These are phyloP conservation scores for Ferrisia virgata DNA, from an alignment of 2,888 invertebrate species.

Conservation along the genomic window DNA sequence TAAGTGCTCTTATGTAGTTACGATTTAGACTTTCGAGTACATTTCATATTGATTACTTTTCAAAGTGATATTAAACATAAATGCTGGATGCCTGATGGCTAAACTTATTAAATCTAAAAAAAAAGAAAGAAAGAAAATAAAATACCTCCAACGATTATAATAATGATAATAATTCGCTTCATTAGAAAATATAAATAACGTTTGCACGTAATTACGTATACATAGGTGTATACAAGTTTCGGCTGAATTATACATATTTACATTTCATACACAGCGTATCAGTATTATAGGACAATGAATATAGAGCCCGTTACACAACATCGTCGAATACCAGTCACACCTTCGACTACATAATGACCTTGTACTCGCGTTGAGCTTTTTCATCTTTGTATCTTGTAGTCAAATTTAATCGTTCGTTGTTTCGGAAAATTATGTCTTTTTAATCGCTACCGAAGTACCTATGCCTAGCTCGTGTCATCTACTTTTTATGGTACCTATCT, in stretches of 20 bases:
- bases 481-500: background rate
- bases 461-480: background rate
- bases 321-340: slow-evolving; percentile 3
- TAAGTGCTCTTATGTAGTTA: too few species aligned
- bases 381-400: background rate
- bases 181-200: background rate
- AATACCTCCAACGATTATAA: background rate
- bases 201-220: too few species aligned
- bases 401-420: background rate
- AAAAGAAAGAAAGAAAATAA: background rate
- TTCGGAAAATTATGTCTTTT: slow-evolving; percentile 6
- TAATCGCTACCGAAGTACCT: background rate
- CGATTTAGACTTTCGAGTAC: too few species aligned
- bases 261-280: background rate
- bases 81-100: background rate
- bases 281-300: background rate
- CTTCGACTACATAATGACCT: background rate
- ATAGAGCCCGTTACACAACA: slow-evolving; percentile 4
- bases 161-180: background rate
- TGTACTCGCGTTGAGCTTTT: background rate
- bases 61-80: too few species aligned
- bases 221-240: background rate
- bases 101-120: background rate
- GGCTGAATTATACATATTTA: background rate
- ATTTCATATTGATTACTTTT: too few species aligned